Conservation (phyloP, 2,888 invertebrate genomes). For the Lathronympha strigana region DNA sequence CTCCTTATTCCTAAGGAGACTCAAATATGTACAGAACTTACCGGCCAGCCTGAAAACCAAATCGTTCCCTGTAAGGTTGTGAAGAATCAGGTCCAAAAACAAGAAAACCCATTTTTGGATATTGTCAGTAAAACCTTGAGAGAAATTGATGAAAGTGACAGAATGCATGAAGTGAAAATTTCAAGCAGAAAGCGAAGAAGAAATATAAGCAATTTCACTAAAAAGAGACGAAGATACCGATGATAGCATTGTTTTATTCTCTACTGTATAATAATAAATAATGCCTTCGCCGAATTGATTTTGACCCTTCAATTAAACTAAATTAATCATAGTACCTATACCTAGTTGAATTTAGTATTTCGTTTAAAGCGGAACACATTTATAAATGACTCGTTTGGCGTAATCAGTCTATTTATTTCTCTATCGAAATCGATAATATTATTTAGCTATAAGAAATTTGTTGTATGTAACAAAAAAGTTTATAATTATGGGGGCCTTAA, state of each 20-base stretch:
- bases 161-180: not conserved
- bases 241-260: not conserved
- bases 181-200: not conserved
- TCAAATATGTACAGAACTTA: not conserved
- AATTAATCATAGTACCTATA: too few relatives aligned
- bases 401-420: too few relatives aligned
- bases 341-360: too few relatives aligned
- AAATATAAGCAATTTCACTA: not conserved
- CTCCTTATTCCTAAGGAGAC: not conserved
- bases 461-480: too few relatives aligned
- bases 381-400: too few relatives aligned
- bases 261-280: too few relatives aligned
- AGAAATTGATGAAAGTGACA: not conserved
- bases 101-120: not conserved
- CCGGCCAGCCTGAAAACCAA: not conserved
- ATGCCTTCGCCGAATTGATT: too few relatives aligned
- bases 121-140: not conserved
- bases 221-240: not conserved
- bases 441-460: too few relatives aligned
- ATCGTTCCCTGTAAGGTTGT: not conserved
- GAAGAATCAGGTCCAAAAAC: not conserved
- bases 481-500: too few relatives aligned
- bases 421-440: too few relatives aligned
- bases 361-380: too few relatives aligned
- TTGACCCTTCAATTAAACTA: too few relatives aligned